phyloP scores from a whole-genome alignment of 1,140 invertebrate species.

The Amphibalanus amphitrite region DNA sequence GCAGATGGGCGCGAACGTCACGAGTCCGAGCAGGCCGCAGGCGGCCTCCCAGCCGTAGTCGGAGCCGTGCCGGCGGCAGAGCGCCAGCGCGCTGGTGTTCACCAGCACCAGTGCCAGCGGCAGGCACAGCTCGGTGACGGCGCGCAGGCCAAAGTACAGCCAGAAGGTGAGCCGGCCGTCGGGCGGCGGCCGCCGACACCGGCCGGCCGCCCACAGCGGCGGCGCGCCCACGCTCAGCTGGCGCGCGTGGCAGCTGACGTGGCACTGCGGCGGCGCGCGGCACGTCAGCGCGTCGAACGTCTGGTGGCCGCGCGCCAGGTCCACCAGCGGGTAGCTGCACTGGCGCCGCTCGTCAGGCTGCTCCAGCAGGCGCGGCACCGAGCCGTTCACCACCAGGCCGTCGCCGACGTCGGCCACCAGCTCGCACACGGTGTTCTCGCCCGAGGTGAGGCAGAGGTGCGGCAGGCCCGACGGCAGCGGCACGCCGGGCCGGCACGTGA shows the following conservation, averaged over 20 bases:
- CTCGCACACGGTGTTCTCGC: neutral
- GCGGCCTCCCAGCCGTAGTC: conserved; percentile 62
- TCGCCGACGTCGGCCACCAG: conserved; percentile 28
- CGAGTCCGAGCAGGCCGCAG: conserved; percentile 51
- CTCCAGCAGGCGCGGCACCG: conserved; percentile 29
- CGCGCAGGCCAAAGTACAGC: conserved; percentile 44
- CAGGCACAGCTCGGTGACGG: conserved; percentile 55
- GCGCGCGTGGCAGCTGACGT: conserved; percentile 47
- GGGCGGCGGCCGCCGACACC: conserved; percentile 21
- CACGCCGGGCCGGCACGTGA: neutral
- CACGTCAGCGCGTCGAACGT: conserved; percentile 24
- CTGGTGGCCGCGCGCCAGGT: conserved; percentile 6
- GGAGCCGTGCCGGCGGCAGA: conserved; percentile 55
- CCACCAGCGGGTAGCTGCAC: conserved; percentile 21
- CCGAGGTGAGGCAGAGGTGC: neutral
- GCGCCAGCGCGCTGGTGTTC: conserved; percentile 56
- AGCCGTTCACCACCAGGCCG: conserved; percentile 33
- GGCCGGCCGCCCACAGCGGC: neutral
- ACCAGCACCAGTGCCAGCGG: conserved; percentile 48
- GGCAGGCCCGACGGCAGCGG: neutral
- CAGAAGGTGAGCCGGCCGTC: conserved; percentile 46
- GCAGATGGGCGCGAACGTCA: conserved; percentile 46
- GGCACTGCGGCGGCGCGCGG: conserved; percentile 34
- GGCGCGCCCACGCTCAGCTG: conserved; percentile 26
- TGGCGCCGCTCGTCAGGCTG: conserved; percentile 22